Base-by-base conservation (phyloP, 2,888 invertebrate genomes). In the Drosophila planitibia region DNA sequence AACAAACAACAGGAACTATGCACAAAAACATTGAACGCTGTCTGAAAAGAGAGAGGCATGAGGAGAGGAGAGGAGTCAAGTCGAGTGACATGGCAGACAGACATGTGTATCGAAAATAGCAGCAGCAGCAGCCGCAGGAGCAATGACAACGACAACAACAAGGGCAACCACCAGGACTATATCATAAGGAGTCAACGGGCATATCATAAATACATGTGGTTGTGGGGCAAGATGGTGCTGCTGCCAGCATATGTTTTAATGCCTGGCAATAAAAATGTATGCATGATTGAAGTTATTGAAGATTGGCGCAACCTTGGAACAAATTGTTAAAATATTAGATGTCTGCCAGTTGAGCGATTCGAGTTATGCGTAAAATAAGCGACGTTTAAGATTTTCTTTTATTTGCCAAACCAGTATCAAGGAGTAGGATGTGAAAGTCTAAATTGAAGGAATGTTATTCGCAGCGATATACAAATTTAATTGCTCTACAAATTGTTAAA, bases 221-320 rank as follows among this genome's bases (percentile, higher is more conserved):
- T 35, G 32, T 16, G 28, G 39, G 28, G 54, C 30, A 52, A 51
- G 59, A 37, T 41, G 16, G 19, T 32, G 49, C 16, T 63, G 32
- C 51, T 61, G 74, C 53, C 57, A 80, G 70, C 86, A 87, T 82
- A 82, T 79, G 85, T 74, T 84, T 82, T 78, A 83, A 84, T 83
- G 86, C 66, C 74, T 64, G 55, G 73, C 79, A 89, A 88, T 90
- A 89, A 90, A 90, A 90, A 86, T 82, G 63, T 82, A 81, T 86
- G 81, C 86, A 87, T 85, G 85, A 89, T 88, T 89, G 83, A 88
- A 88, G 85, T 85, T 89, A 70, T 78, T 70, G 59, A 71, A 72
- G 70, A 81, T 82, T 79, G 63, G 53, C 76, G 33, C 62, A 68
- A 44, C 39, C 71, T 61, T 25, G 51, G 14, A 49, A 51, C 53